Evolutionary conservation across 2,888 invertebrate species (phyloP).

Genomic region (Epinotia ramella): DNA sequence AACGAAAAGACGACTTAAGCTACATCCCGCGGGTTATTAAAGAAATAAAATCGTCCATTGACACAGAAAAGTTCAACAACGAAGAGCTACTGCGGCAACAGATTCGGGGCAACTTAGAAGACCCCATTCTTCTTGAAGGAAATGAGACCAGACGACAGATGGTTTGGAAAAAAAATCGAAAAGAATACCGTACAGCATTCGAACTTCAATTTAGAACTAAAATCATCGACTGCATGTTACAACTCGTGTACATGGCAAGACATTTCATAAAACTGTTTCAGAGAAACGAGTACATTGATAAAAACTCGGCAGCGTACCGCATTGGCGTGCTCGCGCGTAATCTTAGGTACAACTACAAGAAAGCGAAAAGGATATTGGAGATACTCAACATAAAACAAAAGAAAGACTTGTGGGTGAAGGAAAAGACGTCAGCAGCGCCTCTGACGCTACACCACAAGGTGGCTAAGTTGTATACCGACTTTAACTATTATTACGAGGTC

Average conservation of each 20-base stretch:
- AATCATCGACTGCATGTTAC: conserved; percentile 12
- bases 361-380: not conserved
- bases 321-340: not conserved
- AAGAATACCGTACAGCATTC: not conserved
- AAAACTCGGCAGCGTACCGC: not conserved
- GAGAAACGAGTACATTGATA: not conserved
- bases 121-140: not conserved
- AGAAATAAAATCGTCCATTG: not conserved
- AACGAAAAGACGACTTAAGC: not conserved
- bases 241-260: conserved; percentile 16
- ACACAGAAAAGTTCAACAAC: not conserved
- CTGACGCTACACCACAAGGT: conserved; percentile 14
- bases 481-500: conserved; percentile 4
- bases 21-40: not conserved
- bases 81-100: not conserved
- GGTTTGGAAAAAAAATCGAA: accelerated
- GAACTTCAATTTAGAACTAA: not conserved
- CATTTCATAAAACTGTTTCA: not conserved
- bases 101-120: conserved; percentile 1
- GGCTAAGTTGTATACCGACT: not conserved
- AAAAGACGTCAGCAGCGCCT: not conserved
- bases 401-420: not conserved
- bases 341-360: not conserved
- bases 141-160: not conserved
- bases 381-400: not conserved